Base-by-base conservation (phyloP, 2,797 vertebrate genomes). In the Synaphobranchus kaupii region DNA sequence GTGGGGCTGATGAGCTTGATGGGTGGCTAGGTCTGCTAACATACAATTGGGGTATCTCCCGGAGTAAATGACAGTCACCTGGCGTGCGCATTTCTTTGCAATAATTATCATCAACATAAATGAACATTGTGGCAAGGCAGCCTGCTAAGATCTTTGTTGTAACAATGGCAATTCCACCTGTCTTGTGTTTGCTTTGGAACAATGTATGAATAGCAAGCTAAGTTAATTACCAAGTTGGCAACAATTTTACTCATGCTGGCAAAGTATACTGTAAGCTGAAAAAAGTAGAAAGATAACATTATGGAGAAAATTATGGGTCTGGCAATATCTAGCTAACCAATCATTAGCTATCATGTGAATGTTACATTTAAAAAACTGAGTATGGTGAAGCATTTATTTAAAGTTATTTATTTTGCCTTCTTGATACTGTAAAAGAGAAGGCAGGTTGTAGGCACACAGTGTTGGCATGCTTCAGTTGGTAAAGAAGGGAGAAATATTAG, bases 41-140 rank as follows among this genome's bases (percentile, higher is more conserved):
- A 68, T 28, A 28, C 63, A 28, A n/a, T 6, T n/a, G 9, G 7
- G n/a, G n/a, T 28, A 28, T 68, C 25, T 28, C 63, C n/a, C 25
- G n/a, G 63, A 68, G 63, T 68, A 68, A 68, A 68, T 68, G n/a
- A 68, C 25, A 68, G n/a, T 68, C 63, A 68, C 63, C 63, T 68
- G 63, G 63, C 12, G 63, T 28, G 63, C 63, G n/a, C 7, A 68
- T 68, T 28, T 68, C 63, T 9, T n/a, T 68, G 63, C n/a, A n/a
- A 8, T 28, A 68, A 68, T 68, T 68, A 68, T 28, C 63, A 68
- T 68, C 63, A 68, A 28, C 63, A 28, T 68, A 68, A 68, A 68
- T 68, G 25, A 68, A n/a, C 25, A 68, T 68, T 68, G 63, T 28
- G 63, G 63, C 25, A 68, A 28, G 63, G 63, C 63, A 68, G 63